Evolutionary conservation across 2,888 invertebrate genomes (phyloP).

Genomic region (Apomyelois bistriatella): DNA sequence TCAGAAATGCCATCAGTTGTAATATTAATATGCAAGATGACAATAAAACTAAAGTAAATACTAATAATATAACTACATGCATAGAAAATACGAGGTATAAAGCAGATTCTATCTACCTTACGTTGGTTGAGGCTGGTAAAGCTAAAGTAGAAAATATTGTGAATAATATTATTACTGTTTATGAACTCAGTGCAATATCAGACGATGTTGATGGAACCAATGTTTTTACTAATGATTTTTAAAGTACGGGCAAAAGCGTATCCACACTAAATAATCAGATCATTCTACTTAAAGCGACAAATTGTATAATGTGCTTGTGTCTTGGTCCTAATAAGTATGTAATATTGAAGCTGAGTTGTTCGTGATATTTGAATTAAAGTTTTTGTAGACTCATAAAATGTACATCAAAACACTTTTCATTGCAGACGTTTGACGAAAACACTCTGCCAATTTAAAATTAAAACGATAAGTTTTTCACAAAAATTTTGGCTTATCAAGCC

Average conservation of each 20-base stretch:
- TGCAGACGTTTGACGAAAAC: constrained; percentile 46
- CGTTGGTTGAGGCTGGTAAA: constrained; percentile 23
- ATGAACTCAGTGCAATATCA: constrained; percentile 32
- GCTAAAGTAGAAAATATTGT: constrained; percentile 25
- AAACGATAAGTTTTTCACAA: constrained; percentile 21
- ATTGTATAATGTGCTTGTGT: constrained; percentile 47
- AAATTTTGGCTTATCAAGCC: constrained; percentile 45
- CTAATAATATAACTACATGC: constrained; percentile 19
- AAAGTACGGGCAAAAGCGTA: constrained; percentile 31
- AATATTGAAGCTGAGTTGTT: constrained; percentile 25
- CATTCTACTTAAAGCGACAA: constrained; percentile 46
- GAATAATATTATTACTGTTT: constrained; percentile 31
- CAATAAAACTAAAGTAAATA: constrained; percentile 2
- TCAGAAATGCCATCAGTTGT: too few species aligned
- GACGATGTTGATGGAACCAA: constrained; percentile 32
- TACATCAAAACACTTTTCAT: constrained; percentile 54
- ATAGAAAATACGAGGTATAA: constrained; percentile 18
- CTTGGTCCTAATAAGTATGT: constrained; percentile 35
- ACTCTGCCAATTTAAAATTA: constrained; percentile 49
- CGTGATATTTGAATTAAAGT: constrained; percentile 31
- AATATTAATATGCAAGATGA: too few species aligned
- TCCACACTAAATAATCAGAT: constrained; percentile 27
- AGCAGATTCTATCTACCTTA: constrained; percentile 23
- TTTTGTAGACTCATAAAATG: constrained; percentile 41
- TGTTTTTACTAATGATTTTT: constrained; percentile 24